Percentiles rank a stretch among this genome's conserved stretches.
phyloP scores from a whole-genome alignment of 2,113 vertebrate genomes.

The Zapus hudsonius region DNA sequence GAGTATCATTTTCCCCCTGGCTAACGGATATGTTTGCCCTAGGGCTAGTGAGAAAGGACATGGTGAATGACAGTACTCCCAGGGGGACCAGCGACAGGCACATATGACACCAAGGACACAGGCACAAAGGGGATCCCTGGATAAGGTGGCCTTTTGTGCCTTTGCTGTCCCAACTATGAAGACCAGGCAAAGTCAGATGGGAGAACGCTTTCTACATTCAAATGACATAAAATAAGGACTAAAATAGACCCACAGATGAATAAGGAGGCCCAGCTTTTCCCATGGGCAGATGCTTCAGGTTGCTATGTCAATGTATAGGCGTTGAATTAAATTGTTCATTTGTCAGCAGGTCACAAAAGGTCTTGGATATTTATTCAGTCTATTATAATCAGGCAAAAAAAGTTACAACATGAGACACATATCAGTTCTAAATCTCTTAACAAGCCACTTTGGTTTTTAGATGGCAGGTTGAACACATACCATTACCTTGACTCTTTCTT shows the following conservation, averaged over 20 bases:
- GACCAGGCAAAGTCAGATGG: slow-evolving; percentile 3
- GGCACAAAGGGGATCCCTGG: neutral
- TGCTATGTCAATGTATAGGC: slow-evolving; percentile 7
- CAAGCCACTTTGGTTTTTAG: neutral
- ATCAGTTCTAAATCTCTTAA: slow-evolving; percentile 21
- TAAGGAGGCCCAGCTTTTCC: slow-evolving; percentile 29
- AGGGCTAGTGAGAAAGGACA: neutral
- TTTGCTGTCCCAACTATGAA: neutral
- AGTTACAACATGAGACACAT: slow-evolving; percentile 25
- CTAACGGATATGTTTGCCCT: neutral
- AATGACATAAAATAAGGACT: neutral
- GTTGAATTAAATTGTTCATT: neutral
- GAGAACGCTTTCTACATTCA: slow-evolving; percentile 44
- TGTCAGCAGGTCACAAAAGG: slow-evolving; percentile 31
- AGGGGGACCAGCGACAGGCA: neutral
- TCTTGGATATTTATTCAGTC: slow-evolving; percentile 18
- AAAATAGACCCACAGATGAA: slow-evolving; percentile 51
- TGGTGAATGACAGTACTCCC: neutral
- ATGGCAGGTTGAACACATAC: neutral
- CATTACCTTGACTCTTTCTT: neutral
- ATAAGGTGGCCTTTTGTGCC: neutral
- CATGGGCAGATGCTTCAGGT: neutral
- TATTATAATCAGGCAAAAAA: slow-evolving; percentile 22
- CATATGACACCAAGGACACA: neutral
- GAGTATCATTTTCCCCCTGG: neutral